Conservation (phyloP, 2,113 vertebrate genomes). For the Urocitellus parryii region DNA sequence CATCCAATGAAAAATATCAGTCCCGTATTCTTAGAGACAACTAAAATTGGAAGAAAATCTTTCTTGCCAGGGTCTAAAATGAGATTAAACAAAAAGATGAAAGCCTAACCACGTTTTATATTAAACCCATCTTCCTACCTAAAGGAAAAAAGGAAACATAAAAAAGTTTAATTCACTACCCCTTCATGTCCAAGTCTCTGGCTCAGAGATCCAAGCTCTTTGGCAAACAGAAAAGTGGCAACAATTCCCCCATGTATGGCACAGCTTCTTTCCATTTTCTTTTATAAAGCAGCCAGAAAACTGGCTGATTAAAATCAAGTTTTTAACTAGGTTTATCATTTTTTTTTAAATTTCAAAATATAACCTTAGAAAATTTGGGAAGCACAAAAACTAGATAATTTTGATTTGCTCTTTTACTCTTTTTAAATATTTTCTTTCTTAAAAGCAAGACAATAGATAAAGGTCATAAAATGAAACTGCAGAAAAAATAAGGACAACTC, state of each 20-base stretch:
- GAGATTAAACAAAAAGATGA: constrained; percentile 31
- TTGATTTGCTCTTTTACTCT: not conserved
- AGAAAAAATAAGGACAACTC: not conserved
- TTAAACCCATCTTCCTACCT: not conserved
- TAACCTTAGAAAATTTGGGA: not conserved
- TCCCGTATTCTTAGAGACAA: not conserved
- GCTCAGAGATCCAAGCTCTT: not conserved
- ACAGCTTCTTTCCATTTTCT: not conserved
- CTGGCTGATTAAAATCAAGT: not conserved
- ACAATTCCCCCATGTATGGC: not conserved
- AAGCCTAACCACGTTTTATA: not conserved
- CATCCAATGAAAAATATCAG: not conserved
- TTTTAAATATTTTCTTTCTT: not conserved
- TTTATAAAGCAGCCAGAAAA: not conserved
- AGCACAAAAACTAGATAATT: not conserved
- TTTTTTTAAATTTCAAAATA: not conserved
- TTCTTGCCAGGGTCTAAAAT: not conserved
- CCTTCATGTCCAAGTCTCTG: not conserved
- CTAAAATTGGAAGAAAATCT: not conserved
- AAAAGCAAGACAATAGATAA: not conserved
- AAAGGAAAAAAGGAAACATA: not conserved
- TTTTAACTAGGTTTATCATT: not conserved
- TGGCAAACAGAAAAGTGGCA: constrained; percentile 8
- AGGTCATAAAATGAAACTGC: not conserved
- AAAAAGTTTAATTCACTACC: not conserved